These are phyloP conservation scores for Miichthys miiuy DNA, from an alignment of 2,797 vertebrate species.

Conservation along the genomic window DNA sequence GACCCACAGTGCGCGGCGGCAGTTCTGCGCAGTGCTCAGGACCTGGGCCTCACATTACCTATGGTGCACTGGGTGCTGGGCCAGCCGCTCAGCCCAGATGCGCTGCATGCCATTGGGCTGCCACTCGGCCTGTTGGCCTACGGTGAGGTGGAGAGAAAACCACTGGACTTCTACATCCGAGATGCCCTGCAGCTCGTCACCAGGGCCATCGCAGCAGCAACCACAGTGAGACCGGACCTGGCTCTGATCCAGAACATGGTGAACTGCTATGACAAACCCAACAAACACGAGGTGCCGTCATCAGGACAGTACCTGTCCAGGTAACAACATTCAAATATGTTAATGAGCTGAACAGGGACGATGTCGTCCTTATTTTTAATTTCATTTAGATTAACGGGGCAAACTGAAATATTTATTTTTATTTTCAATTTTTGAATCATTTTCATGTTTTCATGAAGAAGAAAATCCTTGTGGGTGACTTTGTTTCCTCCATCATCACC, in stretches of 20 bases:
- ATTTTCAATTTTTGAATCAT: background rate
- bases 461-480: conserved; percentile 5
- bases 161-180: conserved; percentile 86
- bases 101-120: conserved; percentile 87
- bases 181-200: conserved; percentile 87
- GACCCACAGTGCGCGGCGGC: conserved; percentile 74
- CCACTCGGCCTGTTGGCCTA: conserved; percentile 90
- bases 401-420: conserved; percentile 7
- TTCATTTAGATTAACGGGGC: background rate
- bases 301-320: conserved; percentile 86
- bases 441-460: background rate
- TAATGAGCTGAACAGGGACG: too few relatives aligned
- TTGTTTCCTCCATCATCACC: conserved; percentile 4
- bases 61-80: conserved; percentile 91
- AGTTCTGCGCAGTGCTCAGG: conserved; percentile 83
- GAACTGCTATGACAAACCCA: conserved; percentile 83
- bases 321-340: conserved; percentile 72
- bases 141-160: conserved; percentile 86
- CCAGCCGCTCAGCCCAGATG: conserved; percentile 83
- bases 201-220: conserved; percentile 80
- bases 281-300: conserved; percentile 63
- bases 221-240: conserved; percentile 75
- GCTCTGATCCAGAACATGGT: conserved; percentile 81
- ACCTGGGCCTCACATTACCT: conserved; percentile 81
- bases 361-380: too few relatives aligned